phyloP scores from a whole-genome alignment of 2,888 invertebrate species.

The Phyto melanocephala region DNA sequence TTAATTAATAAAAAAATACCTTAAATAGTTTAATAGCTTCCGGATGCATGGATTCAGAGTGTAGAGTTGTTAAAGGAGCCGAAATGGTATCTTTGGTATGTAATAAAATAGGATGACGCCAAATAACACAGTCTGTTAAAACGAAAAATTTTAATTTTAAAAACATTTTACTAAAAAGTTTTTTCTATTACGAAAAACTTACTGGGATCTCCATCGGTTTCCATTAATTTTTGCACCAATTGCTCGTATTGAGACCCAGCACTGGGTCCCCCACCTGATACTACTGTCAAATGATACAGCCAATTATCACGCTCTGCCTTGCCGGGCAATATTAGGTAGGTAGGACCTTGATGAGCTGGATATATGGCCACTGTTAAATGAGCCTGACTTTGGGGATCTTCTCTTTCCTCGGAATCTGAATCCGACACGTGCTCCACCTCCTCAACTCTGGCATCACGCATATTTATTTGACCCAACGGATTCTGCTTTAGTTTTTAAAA shows the following conservation, averaged over 20 bases:
- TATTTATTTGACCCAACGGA: constrained; percentile 95
- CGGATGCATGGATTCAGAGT: constrained; percentile 91
- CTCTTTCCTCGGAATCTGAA: constrained; percentile 92
- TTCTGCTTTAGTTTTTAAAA: constrained; percentile 81
- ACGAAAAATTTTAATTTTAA: background rate
- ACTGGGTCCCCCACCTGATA: constrained; percentile 93
- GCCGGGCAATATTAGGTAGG: constrained; percentile 93
- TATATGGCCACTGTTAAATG: constrained; percentile 95
- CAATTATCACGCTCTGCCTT: constrained; percentile 96
- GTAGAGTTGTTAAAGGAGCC: constrained; percentile 93
- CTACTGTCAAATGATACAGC: constrained; percentile 92
- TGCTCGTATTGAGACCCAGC: constrained; percentile 98
- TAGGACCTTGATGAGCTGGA: constrained; percentile 95
- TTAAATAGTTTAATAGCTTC: constrained; percentile 97
- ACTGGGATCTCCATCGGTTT: constrained; percentile 96
- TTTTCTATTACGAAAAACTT: constrained; percentile 73
- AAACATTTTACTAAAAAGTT: background rate
- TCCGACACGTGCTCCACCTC: constrained; percentile 96
- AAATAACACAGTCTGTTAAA: constrained; percentile 88
- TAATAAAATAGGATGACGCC: constrained; percentile 94
- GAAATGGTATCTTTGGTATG: constrained; percentile 95
- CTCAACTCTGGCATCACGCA: constrained; percentile 96
- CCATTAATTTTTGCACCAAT: constrained; percentile 96
- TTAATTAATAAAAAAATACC: constrained; percentile 82
- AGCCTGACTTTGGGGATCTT: constrained; percentile 85